A percentile compares a stretch with the other conserved stretches of the same genome.
Evolutionary conservation across 2,888 invertebrate genomes (phyloP).

Genomic region (Onthophagus sagittarius): DNA sequence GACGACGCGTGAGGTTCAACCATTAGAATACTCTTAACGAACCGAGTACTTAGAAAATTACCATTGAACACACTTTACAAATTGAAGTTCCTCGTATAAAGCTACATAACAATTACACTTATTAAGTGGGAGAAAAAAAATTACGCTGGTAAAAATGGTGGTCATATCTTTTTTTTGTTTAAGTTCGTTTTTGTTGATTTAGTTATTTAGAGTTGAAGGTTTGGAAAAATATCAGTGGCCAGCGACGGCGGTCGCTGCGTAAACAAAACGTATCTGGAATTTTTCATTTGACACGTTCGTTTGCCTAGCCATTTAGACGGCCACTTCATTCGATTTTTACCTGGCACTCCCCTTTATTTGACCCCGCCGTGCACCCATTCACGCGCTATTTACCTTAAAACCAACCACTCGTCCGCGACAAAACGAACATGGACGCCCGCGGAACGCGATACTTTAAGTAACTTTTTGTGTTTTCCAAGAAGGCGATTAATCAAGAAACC

Average conservation of each 20-base stretch:
- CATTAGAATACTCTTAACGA: neutral
- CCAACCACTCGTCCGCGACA: conserved; percentile 1
- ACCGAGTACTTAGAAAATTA: neutral
- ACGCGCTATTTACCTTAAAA: neutral
- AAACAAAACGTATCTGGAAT: conserved; percentile 21
- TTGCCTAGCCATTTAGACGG: conserved; percentile 22
- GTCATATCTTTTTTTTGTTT: neutral
- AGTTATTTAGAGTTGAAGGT: conserved; percentile 28
- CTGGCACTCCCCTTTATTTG: conserved; percentile 8
- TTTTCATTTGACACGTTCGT: conserved; percentile 25
- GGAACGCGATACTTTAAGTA: neutral
- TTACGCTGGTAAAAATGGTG: neutral
- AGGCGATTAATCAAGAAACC: neutral
- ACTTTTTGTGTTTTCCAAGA: neutral
- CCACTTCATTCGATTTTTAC: conserved; percentile 17
- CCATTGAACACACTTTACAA: neutral
- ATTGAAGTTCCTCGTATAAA: too few species aligned
- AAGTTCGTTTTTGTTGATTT: conserved; percentile 25
- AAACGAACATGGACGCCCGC: neutral
- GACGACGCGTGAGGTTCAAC: neutral
- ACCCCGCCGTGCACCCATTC: conserved; percentile 4
- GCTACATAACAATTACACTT: too few species aligned
- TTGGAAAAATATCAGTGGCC: conserved; percentile 28
- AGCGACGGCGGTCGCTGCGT: neutral
- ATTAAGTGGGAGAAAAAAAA: too few species aligned